Percentiles rank a stretch among this genome's conserved stretches.
Evolutionary conservation across 2,888 invertebrate species (phyloP).

Genomic region (Abrostola triplasia): DNA sequence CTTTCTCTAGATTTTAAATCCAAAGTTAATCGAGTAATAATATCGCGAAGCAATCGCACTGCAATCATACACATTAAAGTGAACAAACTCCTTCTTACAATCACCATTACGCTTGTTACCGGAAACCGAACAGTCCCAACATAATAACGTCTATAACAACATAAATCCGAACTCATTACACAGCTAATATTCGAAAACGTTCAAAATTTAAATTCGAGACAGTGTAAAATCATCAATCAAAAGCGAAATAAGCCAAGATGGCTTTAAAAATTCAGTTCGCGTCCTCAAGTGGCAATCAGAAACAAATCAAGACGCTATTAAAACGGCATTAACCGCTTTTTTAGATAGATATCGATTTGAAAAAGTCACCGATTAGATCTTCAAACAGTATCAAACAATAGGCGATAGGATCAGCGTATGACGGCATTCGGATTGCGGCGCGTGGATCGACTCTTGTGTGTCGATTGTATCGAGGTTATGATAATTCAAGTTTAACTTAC

Average conservation of each 20-base stretch:
- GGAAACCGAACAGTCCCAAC: constrained; percentile 18
- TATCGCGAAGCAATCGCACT: background rate
- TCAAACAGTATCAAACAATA: constrained; percentile 71
- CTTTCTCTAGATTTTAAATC: too few species aligned
- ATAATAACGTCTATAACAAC: constrained; percentile 26
- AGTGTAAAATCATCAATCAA: constrained; percentile 73
- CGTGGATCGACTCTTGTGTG: constrained; percentile 43
- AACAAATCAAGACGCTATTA: constrained; percentile 83
- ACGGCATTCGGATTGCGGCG: constrained; percentile 53
- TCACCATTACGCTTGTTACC: constrained; percentile 24
- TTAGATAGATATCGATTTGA: constrained; percentile 80
- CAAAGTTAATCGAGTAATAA: constrained; percentile 5
- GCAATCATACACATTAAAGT: constrained; percentile 11
- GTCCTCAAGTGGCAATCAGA: constrained; percentile 78
- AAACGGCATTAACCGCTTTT: constrained; percentile 77
- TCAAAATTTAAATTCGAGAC: constrained; percentile 62
- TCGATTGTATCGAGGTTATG: constrained; percentile 39
- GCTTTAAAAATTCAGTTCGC: constrained; percentile 66
- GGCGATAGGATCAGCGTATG: constrained; percentile 64
- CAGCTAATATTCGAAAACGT: constrained; percentile 50
- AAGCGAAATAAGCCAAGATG: constrained; percentile 64
- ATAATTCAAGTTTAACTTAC: constrained; percentile 24
- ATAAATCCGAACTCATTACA: constrained; percentile 34
- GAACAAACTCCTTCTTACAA: constrained; percentile 1
- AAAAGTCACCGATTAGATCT: constrained; percentile 75